phyloP scores from a whole-genome alignment of 2,113 vertebrate species.

The Percopsis transmontana region DNA sequence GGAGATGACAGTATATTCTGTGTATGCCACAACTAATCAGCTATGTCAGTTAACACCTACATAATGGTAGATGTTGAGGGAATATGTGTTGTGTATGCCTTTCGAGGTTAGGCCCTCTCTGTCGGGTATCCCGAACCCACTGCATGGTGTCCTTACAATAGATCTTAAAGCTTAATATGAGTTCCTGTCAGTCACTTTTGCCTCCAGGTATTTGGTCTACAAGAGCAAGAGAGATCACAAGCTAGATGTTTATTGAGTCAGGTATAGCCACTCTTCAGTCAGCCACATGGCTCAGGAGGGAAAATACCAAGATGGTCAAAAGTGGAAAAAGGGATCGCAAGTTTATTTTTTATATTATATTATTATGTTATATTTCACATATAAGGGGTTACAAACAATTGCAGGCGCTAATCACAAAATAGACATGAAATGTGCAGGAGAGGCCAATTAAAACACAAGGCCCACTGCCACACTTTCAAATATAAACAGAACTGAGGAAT shows the following conservation, averaged over 20 bases:
- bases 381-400: too few species aligned
- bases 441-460: not conserved
- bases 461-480: slow-evolving; percentile 8
- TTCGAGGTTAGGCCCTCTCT: not conserved
- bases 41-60: not conserved
- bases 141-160: not conserved
- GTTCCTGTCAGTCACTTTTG: too few species aligned
- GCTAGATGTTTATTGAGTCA: slow-evolving; percentile 18
- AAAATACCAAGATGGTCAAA: slow-evolving; percentile 9
- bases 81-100: not conserved
- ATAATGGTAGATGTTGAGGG: not conserved
- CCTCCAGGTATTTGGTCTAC: slow-evolving; percentile 2
- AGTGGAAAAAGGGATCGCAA: slow-evolving; percentile 17
- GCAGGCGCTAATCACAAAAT: too few species aligned
- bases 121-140: not conserved
- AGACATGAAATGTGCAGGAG: too few species aligned
- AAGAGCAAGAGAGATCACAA: slow-evolving; percentile 17
- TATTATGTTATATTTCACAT: too few species aligned
- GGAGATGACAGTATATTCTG: not conserved
- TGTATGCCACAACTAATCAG: not conserved
- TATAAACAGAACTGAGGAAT: slow-evolving; percentile 7
- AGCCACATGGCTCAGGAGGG: slow-evolving; percentile 1
- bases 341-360: too few species aligned
- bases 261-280: not conserved
- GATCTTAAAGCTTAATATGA: too few species aligned